Conservation (phyloP, 2,113 vertebrate species). For the Orycteropus afer region DNA sequence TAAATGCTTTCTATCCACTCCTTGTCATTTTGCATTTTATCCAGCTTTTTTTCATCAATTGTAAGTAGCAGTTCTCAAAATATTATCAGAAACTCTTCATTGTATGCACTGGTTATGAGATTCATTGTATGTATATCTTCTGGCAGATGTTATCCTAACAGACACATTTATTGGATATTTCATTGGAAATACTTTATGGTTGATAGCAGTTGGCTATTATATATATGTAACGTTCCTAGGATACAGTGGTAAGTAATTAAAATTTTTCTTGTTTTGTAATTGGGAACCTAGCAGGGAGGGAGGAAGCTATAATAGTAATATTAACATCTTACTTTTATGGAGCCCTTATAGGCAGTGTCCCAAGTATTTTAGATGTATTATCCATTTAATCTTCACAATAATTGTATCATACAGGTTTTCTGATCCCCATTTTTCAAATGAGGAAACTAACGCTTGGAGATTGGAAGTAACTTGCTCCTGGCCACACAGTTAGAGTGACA, state of each 20-base stretch:
- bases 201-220: constrained; percentile 96
- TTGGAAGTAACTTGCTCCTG: background rate
- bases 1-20: constrained; percentile 98
- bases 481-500: background rate
- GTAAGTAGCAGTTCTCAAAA: constrained; percentile 87
- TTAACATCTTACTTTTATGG: background rate
- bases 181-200: constrained; percentile 95
- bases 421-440: background rate
- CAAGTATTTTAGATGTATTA: background rate
- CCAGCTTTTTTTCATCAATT: constrained; percentile 98
- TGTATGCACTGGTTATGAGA: background rate
- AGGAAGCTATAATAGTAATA: background rate
- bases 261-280: background rate
- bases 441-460: background rate
- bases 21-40: constrained; percentile 97
- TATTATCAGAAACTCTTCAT: background rate
- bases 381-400: background rate
- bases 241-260: constrained; percentile 92
- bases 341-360: background rate
- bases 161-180: constrained; percentile 90
- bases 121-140: constrained; percentile 64
- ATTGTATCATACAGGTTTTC: background rate
- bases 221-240: constrained; percentile 98
- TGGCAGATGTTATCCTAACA: constrained; percentile 93
- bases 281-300: background rate